Base-by-base conservation (phyloP, 2,888 invertebrate genomes). In the Drepanosiphum platanoidis region DNA sequence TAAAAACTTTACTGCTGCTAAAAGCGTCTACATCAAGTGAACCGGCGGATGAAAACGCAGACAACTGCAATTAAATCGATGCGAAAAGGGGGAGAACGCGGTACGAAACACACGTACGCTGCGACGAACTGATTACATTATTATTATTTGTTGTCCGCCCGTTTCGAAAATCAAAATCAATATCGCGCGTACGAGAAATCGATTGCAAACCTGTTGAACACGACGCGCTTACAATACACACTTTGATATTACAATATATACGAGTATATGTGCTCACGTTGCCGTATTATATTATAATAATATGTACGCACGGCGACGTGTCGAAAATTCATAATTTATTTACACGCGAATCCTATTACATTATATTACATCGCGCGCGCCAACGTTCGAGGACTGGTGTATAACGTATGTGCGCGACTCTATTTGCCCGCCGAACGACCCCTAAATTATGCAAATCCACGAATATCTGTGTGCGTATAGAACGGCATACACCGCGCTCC, bases 381-480 rank as follows among this genome's bases (percentile, higher is more conserved):
- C n/a, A n/a, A n/a, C 27, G 30, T 30, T 42, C 30, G 72, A 72
- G 72, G 27, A 22, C 42, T 39, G 32, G 11, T 22, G 34, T 77
- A n/a, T 27, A 27, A 61, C 36, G 32, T 52, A 74, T 71, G 39
- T 39, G 5, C 22, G 52, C 74, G 46, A 46, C 32, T 74, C 34
- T 77, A 36, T 78, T 78, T 64, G 77, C 42, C 32, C 68, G 66
- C 68, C 79, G 32, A 80, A 80, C 52, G 34, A 27, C 70, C 80
- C 80, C 80, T 52, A 80, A 70, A 52, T 80, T 52, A 70, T 80
- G 80, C 70, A 80, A 80, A 80, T 80, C 70, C 68, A 11, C 52
- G 36, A 70, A 80, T 36, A 52, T 36, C 34, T 36, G 52, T 42
- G 52, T 39, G 32, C n/a, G 22, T 64, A 46, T 42, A 66, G 39